These are phyloP conservation scores for Metacarcinus magister DNA, from an alignment of 2,888 invertebrate genomes.

Conservation along the genomic window DNA sequence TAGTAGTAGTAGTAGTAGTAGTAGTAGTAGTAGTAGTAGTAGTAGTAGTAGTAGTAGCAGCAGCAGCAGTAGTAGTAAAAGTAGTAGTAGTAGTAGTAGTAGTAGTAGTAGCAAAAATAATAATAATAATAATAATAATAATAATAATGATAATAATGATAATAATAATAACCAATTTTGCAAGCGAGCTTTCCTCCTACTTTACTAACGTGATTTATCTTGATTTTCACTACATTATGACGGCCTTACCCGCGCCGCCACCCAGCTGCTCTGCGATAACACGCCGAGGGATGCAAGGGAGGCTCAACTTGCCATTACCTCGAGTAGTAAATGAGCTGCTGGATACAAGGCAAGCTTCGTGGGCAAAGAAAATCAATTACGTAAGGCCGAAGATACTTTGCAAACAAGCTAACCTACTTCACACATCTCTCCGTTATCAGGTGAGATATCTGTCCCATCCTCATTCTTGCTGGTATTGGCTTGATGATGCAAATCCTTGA, in stretches of 20 bases:
- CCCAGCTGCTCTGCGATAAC: background rate
- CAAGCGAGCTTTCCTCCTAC: background rate
- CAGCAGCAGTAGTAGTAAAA: background rate
- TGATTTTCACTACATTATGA: background rate
- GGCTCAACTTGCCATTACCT: constrained; percentile 29
- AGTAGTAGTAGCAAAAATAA: background rate
- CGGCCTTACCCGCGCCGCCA: background rate
- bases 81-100: background rate
- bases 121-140: constrained; percentile 27
- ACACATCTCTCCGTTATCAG: background rate
- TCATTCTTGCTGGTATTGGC: background rate
- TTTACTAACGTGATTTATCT: background rate
- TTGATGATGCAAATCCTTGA: background rate
- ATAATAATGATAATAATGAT: background rate
- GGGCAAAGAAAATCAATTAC: constrained; percentile 3
- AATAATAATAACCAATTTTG: background rate
- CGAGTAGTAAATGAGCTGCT: background rate
- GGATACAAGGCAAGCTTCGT: background rate
- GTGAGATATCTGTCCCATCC: background rate
- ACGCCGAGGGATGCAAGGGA: background rate
- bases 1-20: background rate
- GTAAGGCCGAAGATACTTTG: background rate
- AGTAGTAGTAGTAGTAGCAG: background rate
- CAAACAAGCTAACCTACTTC: constrained; percentile 20
- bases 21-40: background rate